Percentiles rank a stretch among this genome's conserved stretches.
These are phyloP conservation scores for Bilobella aurantiaca DNA, from an alignment of 1,140 invertebrate species.

Conservation along the genomic window DNA sequence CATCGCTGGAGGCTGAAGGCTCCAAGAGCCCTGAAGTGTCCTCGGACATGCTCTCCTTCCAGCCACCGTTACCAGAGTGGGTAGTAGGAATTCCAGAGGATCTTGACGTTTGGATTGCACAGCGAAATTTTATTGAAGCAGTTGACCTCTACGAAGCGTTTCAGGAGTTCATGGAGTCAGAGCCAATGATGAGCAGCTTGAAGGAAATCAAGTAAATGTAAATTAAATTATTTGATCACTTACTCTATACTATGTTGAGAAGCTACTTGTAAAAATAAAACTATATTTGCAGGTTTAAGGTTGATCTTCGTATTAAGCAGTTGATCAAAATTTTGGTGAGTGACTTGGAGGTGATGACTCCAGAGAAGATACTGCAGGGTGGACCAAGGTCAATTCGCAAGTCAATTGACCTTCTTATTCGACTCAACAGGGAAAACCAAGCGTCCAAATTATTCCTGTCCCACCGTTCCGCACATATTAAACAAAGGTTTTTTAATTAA, in stretches of 20 bases:
- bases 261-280: conserved; percentile 36
- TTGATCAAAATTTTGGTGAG: conserved; percentile 75
- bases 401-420: conserved; percentile 75
- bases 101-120: conserved; percentile 91
- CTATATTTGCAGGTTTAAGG: conserved; percentile 43
- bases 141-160: conserved; percentile 71
- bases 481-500: conserved; percentile 21
- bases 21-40: conserved; percentile 31
- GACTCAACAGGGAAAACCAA: conserved; percentile 58
- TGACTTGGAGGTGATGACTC: conserved; percentile 68
- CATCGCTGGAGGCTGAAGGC: conserved; percentile 24
- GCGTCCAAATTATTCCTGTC: conserved; percentile 31
- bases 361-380: conserved; percentile 83
- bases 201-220: conserved; percentile 38
- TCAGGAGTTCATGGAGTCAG: conserved; percentile 43
- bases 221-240: no score
- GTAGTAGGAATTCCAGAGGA: conserved; percentile 84
- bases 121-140: conserved; percentile 91
- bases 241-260: no score
- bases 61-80: conserved; percentile 61
- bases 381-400: conserved; percentile 74
- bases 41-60: conserved; percentile 20
- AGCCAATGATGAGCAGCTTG: conserved; percentile 23
- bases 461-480: conserved; percentile 32
- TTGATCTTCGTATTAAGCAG: conserved; percentile 63